Conservation (phyloP, 2,888 invertebrate genomes). For the Drosophila nigricruria region DNA sequence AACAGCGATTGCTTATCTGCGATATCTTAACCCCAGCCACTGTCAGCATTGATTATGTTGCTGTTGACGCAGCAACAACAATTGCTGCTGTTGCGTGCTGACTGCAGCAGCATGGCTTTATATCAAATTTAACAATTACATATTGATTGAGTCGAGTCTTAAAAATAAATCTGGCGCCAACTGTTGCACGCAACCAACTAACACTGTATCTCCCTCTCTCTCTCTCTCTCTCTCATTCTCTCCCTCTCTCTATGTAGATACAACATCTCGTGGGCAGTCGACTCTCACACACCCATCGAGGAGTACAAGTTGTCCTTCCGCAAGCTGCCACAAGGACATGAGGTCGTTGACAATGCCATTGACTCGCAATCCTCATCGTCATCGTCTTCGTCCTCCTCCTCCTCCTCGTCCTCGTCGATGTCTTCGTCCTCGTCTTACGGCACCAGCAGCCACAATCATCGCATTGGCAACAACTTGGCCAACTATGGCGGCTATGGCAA, state of each 20-base stretch:
- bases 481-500: slow-evolving; percentile 82
- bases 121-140: slow-evolving; percentile 74
- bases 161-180: slow-evolving; percentile 66
- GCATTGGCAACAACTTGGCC: slow-evolving; percentile 76
- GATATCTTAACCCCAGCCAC: slow-evolving; percentile 64
- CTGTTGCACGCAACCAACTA: slow-evolving; percentile 68
- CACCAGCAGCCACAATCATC: slow-evolving; percentile 80
- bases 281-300: slow-evolving; percentile 89
- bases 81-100: slow-evolving; percentile 31
- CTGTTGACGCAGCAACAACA: slow-evolving; percentile 33
- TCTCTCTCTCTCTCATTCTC: slow-evolving; percentile 28
- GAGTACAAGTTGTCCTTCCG: slow-evolving; percentile 89
- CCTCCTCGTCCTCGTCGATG: slow-evolving; percentile 48
- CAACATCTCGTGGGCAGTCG: slow-evolving; percentile 89
- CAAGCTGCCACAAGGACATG: slow-evolving; percentile 87
- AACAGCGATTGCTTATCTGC: slow-evolving; percentile 37
- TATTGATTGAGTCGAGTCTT: slow-evolving; percentile 69
- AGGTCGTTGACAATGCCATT: slow-evolving; percentile 85
- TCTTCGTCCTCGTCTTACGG: slow-evolving; percentile 79
- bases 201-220: slow-evolving; percentile 24
- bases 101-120: slow-evolving; percentile 46
- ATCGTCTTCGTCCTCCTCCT: slow-evolving; percentile 83
- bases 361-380: slow-evolving; percentile 83
- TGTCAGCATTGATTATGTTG: slow-evolving; percentile 72
- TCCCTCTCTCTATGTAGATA: slow-evolving; percentile 84